Evolutionary conservation across 2,113 vertebrate genomes (phyloP).

Genomic region (Pygoscelis antarcticus): DNA sequence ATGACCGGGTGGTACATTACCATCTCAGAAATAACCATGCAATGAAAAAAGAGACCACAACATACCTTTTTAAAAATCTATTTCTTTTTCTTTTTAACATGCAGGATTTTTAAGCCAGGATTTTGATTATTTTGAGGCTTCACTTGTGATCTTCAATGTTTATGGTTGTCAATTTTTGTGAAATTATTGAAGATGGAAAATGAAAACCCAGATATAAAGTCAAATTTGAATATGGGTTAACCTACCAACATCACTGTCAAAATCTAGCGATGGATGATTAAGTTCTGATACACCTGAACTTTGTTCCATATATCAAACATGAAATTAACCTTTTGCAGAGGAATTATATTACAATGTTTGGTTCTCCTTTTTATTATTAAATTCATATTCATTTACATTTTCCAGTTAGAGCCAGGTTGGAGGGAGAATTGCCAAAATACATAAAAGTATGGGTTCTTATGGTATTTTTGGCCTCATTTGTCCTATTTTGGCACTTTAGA

Average conservation of each 20-base stretch:
- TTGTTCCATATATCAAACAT: not conserved
- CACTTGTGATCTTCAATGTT: not conserved
- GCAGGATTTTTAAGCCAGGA: not conserved
- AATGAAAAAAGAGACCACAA: not conserved
- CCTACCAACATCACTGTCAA: not conserved
- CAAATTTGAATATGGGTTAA: not conserved
- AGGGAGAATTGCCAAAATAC: constrained; percentile 23
- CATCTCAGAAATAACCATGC: not conserved
- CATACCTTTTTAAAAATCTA: not conserved
- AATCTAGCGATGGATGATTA: not conserved
- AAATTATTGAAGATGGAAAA: not conserved
- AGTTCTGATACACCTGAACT: not conserved
- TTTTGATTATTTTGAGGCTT: not conserved
- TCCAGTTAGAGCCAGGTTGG: not conserved
- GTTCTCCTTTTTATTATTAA: constrained; percentile 2
- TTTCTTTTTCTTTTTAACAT: not conserved
- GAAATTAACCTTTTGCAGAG: not conserved
- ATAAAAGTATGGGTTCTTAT: not conserved
- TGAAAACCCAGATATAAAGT: not conserved
- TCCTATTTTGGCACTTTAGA: constrained; percentile 23
- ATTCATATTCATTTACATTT: constrained; percentile 11
- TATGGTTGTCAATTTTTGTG: not conserved
- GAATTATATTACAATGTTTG: not conserved
- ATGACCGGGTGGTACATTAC: not conserved
- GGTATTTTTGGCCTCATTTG: constrained; percentile 41